Conservation (phyloP, 2,888 invertebrate genomes). For the Hedychridium roseum region DNA sequence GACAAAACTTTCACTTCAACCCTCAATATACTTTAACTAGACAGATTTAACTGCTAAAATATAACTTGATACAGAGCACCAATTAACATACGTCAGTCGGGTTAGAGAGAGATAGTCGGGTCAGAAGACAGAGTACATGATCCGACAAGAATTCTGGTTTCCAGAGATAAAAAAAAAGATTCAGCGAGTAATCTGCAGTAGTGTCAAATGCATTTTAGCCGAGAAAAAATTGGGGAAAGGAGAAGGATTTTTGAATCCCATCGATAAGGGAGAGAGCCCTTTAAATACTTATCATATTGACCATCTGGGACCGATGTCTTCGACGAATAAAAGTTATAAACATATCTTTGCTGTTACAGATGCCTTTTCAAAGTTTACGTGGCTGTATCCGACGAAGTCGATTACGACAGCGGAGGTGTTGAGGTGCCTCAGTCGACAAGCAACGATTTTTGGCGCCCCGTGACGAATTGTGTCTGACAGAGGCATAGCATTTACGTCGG, state of each 20-base stretch:
- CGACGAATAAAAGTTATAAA: constrained; percentile 6
- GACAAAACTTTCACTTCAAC: no score
- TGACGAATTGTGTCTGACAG: neutral
- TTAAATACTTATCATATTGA: constrained; percentile 1
- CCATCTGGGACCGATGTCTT: constrained; percentile 4
- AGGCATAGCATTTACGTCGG: constrained; percentile 4
- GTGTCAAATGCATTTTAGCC: neutral
- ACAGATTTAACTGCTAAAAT: no score
- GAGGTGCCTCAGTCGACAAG: neutral
- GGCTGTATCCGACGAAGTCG: constrained; percentile 5
- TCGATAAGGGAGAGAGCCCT: neutral
- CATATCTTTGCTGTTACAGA: constrained; percentile 4
- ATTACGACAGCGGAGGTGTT: neutral
- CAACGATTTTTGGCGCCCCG: constrained; percentile 1
- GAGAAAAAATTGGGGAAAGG: neutral
- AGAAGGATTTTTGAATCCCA: no score
- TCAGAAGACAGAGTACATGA: no score
- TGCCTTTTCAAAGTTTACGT: constrained; percentile 6
- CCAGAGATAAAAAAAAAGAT: neutral
- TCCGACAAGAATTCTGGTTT: no score
- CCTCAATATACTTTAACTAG: no score
- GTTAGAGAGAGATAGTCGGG: no score
- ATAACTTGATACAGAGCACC: no score
- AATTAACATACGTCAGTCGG: no score
- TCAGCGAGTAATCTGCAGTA: constrained; percentile 3